Base-by-base conservation (phyloP, 1,140 invertebrate genomes). In the Sitobion miscanthi region DNA sequence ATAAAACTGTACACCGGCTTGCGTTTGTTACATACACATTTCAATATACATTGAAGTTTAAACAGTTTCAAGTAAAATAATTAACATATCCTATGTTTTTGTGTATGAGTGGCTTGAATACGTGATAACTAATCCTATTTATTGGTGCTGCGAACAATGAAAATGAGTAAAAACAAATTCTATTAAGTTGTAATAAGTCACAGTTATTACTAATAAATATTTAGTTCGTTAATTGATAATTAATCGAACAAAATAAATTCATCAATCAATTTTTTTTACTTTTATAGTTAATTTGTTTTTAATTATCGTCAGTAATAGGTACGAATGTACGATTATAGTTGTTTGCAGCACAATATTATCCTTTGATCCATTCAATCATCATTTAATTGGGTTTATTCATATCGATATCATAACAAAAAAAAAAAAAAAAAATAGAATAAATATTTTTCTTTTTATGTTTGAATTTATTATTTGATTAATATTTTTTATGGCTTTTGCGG, bases 51-150 rank as follows among this genome's bases (percentile, higher is more conserved):
- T 47, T 45, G 38, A 57, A 21, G 25, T 45, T 45, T 42, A 69
- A 90, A 69, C 38, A 30, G 5, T 45, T 90, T 90, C 35, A 69
- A 90, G 25, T 69, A 62, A 45, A 90, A 69, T 45, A 90, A 90
- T 45, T 90, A 90, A 90, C 17, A 45, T 90, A 69, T 42, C 89
- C 89, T 90, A 88, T 88, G 38, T 69, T 90, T 90, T 90, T 90
- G 23, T 69, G 89, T 90, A 90, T 90, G 89, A 90, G 38, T 90
- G 89, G 42, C 89, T 90, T 90, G 89, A 90, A 90, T 69, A 90
- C 2, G 89, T 90, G 89, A 90, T 69, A 90, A 90, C 30, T 90
- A 90, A 90, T 90, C 89, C 89, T 90, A 47, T 69, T 62, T 23
- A 35, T 69, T 69, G 20, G 38, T 90, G 89, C 38, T 90, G 89